phyloP scores from a whole-genome alignment of 2,888 invertebrate genomes.

The Nemurella pictetii region DNA sequence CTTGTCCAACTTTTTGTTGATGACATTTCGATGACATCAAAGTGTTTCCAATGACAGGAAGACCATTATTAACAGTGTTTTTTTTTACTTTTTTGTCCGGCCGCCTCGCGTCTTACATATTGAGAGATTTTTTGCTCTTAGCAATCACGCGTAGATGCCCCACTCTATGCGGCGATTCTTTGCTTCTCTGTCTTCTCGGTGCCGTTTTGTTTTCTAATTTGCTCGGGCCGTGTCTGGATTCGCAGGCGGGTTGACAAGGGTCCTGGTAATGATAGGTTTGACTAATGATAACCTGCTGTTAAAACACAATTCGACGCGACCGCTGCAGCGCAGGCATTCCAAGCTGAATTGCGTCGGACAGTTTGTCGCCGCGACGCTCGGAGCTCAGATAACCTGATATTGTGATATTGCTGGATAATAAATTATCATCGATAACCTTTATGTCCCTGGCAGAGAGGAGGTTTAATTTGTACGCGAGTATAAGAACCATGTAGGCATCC shows the following conservation, averaged over 20 bases:
- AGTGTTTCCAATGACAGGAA: not conserved
- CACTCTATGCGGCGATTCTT: not conserved
- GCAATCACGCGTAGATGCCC: not conserved
- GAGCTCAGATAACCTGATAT: not conserved
- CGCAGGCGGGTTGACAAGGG: slow-evolving; percentile 34
- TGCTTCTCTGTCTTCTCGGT: not conserved
- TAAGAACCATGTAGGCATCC: slow-evolving; percentile 8
- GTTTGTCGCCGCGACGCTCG: slow-evolving; percentile 3
- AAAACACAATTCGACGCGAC: slow-evolving; percentile 31
- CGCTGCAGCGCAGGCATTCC: slow-evolving; percentile 36
- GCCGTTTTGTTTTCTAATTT: not conserved
- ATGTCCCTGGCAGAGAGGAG: not conserved
- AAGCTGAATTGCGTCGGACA: slow-evolving; percentile 30
- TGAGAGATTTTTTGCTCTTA: not conserved
- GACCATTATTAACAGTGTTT: not conserved
- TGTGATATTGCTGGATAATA: slow-evolving; percentile 12
- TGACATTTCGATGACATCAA: not conserved
- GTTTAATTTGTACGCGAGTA: not conserved
- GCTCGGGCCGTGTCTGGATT: not conserved
- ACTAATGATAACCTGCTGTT: slow-evolving; percentile 37
- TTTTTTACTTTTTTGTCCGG: not conserved
- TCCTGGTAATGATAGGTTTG: slow-evolving; percentile 40
- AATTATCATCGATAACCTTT: slow-evolving; percentile 10
- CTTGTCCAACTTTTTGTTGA: not conserved
- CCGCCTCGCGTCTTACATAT: not conserved